These are phyloP conservation scores for Sarcophaga variegata DNA, from an alignment of 2,888 invertebrate species.

Conservation along the genomic window DNA sequence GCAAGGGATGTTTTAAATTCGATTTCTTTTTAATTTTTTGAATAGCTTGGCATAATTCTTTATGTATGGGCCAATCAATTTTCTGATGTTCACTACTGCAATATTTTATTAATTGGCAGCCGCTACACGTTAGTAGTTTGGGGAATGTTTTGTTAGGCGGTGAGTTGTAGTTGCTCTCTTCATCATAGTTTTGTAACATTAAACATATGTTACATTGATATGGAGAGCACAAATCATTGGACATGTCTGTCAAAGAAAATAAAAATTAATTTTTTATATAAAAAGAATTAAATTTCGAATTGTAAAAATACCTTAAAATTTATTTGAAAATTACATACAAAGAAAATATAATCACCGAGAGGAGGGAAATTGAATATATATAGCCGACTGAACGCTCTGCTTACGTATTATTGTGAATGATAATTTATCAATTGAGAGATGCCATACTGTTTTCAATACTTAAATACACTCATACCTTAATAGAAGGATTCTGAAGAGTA, in stretches of 20 bases:
- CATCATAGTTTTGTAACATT: conserved; percentile 37
- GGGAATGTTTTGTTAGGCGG: neutral
- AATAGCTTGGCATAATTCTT: conserved; percentile 83
- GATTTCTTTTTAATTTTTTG: conserved; percentile 65
- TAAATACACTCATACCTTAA: no score
- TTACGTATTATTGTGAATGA: conserved; percentile 45
- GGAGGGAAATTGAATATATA: neutral
- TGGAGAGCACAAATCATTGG: conserved; percentile 65
- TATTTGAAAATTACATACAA: neutral
- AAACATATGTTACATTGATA: conserved; percentile 70
- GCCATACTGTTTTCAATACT: neutral
- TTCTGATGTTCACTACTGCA: conserved; percentile 86
- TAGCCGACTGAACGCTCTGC: neutral
- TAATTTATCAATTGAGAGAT: neutral
- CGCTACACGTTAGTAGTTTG: conserved; percentile 82
- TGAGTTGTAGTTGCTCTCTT: neutral
- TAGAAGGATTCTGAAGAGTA: no score
- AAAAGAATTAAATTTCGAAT: neutral
- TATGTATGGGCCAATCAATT: conserved; percentile 86
- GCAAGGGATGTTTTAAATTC: conserved; percentile 72
- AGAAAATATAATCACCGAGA: neutral
- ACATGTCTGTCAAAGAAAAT: conserved; percentile 45
- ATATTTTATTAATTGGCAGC: conserved; percentile 85
- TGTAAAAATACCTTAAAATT: neutral
- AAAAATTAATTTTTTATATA: neutral